These are phyloP conservation scores for Pseudachorutes palmiensis DNA, from an alignment of 1,140 invertebrate genomes.

Conservation along the genomic window DNA sequence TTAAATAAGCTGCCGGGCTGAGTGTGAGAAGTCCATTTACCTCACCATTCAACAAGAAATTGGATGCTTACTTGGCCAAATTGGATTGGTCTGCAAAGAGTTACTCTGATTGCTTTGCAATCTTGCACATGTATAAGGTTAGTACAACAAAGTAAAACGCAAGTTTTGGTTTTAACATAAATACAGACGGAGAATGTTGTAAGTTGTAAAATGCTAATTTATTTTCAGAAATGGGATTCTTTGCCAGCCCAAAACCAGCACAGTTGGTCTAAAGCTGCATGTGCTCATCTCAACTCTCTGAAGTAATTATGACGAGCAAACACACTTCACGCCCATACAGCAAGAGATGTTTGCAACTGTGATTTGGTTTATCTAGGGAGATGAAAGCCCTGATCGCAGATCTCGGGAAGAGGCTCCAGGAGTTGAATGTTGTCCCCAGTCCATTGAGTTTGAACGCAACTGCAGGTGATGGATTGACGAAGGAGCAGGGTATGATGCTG, in stretches of 20 bases:
- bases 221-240: no score
- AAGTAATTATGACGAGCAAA: no score
- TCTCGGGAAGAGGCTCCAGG: constrained; percentile 23
- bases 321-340: no score
- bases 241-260: no score
- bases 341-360: no score
- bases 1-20: constrained; percentile 59
- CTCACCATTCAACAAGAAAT: constrained; percentile 57
- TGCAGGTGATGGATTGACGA: constrained; percentile 8
- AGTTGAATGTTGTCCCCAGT: not conserved
- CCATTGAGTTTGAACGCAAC: not conserved
- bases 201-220: no score
- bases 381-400: constrained; percentile 23
- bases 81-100: constrained; percentile 70
- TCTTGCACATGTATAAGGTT: constrained; percentile 71
- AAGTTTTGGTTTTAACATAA: no score
- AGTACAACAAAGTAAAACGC: no score
- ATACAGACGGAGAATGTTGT: no score
- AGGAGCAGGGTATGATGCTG: constrained; percentile 23
- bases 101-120: constrained; percentile 74
- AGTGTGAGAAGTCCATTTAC: constrained; percentile 72
- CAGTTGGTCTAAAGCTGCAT: no score
- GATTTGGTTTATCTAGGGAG: no score
- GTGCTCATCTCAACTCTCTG: constrained; percentile 17
- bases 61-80: constrained; percentile 67